Percentiles rank a stretch among this genome's conserved stretches.
phyloP scores from a whole-genome alignment of 2,113 vertebrate species.

The Poeciliopsis prolifica region DNA sequence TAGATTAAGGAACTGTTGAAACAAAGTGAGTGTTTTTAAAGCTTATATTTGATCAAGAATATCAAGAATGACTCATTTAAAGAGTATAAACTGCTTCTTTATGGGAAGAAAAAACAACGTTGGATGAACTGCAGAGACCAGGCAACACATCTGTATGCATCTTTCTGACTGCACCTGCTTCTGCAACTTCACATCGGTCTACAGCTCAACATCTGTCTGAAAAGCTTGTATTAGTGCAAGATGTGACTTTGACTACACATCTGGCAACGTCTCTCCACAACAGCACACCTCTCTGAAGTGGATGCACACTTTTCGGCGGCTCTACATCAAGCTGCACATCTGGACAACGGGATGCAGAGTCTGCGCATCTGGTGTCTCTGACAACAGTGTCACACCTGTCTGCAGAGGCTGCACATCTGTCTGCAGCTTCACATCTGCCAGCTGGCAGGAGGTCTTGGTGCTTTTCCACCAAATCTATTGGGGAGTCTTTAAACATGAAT shows the following conservation, averaged over 20 bases:
- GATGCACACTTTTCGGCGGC: background rate
- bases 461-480: background rate
- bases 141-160: too few species aligned
- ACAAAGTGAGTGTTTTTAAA: background rate
- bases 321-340: background rate
- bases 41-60: background rate
- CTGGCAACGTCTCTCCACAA: too few species aligned
- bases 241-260: too few species aligned
- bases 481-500: background rate
- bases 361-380: background rate
- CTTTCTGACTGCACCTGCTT: too few species aligned
- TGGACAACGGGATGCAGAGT: background rate
- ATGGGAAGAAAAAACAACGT: background rate
- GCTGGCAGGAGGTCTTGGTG: background rate
- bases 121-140: background rate
- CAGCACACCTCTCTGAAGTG: too few species aligned
- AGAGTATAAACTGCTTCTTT: background rate
- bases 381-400: background rate
- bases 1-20: background rate
- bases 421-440: background rate
- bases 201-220: too few species aligned
- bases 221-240: too few species aligned
- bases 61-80: background rate
- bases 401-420: background rate
- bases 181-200: too few species aligned